These are phyloP conservation scores for Blomia tropicalis DNA, from an alignment of 2,888 invertebrate species.

Conservation along the genomic window DNA sequence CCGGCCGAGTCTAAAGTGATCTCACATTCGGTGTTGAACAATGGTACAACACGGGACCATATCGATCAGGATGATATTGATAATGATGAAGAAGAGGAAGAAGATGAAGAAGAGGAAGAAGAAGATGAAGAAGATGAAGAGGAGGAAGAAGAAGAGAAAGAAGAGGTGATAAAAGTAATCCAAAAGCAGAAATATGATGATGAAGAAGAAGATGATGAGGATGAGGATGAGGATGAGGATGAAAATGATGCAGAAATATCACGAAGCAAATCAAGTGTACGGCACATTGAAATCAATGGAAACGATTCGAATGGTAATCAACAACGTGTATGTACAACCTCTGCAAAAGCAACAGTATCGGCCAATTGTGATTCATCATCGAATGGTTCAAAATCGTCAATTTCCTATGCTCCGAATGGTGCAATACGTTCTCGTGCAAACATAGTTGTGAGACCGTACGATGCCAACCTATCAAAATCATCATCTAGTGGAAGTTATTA, in stretches of 20 bases:
- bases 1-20: not conserved
- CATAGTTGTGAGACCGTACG: not conserved
- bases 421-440: not conserved
- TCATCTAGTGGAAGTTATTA: slow-evolving; percentile 7
- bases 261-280: not conserved
- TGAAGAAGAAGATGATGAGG: not conserved
- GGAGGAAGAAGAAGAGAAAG: slow-evolving; percentile 1
- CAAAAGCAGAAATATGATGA: not conserved
- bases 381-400: not conserved
- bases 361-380: not conserved
- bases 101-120: not conserved
- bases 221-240: not conserved
- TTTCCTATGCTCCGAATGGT: slow-evolving; percentile 3
- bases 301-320: not conserved
- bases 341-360: too few relatives aligned
- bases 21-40: not conserved
- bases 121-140: slow-evolving; percentile 2
- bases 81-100: not conserved
- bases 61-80: not conserved
- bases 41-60: not conserved
- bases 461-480: not conserved
- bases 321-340: not conserved
- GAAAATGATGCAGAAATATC: not conserved
- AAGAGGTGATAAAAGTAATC: not conserved
- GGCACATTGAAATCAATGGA: not conserved